A percentile compares a stretch with the other conserved stretches of the same genome.
phyloP scores from a whole-genome alignment of 1,140 invertebrate species.

The Philopotamus ludificatus region DNA sequence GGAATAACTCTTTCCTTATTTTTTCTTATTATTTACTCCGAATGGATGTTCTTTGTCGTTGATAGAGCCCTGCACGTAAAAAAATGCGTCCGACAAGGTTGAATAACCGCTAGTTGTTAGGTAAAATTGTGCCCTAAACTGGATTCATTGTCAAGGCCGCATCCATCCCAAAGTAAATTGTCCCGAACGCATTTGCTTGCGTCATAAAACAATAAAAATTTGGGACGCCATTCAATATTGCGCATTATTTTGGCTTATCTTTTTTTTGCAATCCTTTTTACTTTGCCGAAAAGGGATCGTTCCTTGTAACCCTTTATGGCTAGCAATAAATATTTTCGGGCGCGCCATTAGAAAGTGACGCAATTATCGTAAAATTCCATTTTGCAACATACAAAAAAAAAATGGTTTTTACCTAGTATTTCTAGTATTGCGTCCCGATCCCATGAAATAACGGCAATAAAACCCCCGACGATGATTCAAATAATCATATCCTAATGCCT shows the following conservation, averaged over 20 bases:
- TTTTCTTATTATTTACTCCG: neutral
- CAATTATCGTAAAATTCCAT: neutral
- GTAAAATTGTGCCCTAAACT: constrained; percentile 21
- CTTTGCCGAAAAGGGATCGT: constrained; percentile 19
- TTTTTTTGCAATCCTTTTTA: constrained; percentile 9
- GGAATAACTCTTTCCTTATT: neutral
- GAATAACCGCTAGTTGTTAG: constrained; percentile 38
- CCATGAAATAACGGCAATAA: too few relatives aligned
- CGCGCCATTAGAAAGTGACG: constrained; percentile 8
- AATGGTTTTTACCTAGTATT: too few relatives aligned
- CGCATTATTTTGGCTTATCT: constrained; percentile 21
- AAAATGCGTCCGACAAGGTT: constrained; percentile 37
- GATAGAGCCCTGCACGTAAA: constrained; percentile 1
- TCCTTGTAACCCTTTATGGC: constrained; percentile 20
- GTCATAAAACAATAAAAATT: constrained; percentile 22
- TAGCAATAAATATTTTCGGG: constrained; percentile 19
- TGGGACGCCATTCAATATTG: constrained; percentile 2
- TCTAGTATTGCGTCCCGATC: too few relatives aligned
- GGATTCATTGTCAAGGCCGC: constrained; percentile 27
- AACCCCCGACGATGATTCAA: too few relatives aligned
- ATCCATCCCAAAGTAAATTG: neutral
- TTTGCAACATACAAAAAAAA: neutral
- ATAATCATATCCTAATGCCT: too few relatives aligned
- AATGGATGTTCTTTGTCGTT: neutral
- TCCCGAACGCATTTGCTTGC: neutral